phyloP scores from a whole-genome alignment of 2,888 invertebrate species.

The Tholera decimalis region DNA sequence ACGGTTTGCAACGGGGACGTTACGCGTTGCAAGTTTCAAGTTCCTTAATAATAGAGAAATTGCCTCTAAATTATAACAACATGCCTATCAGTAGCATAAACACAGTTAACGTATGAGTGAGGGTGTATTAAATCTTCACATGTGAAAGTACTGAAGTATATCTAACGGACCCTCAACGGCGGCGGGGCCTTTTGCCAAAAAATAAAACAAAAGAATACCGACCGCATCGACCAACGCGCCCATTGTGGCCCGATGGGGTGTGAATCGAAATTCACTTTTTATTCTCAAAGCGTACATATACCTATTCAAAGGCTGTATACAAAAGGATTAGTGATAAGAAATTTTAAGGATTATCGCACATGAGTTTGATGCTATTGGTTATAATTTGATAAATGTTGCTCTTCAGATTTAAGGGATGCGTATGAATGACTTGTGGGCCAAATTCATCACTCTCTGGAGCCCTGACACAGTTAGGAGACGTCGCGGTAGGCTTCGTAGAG shows the following conservation, averaged over 20 bases:
- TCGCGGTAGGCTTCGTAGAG: no score
- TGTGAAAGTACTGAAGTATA: constrained; percentile 3
- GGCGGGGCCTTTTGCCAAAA: not conserved
- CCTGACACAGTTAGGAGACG: no score
- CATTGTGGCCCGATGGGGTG: constrained; percentile 11
- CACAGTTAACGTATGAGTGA: not conserved
- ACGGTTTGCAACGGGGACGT: no score
- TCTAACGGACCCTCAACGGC: not conserved
- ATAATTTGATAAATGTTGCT: no score
- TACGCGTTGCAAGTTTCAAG: no score
- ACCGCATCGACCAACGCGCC: constrained; percentile 22
- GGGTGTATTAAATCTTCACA: constrained; percentile 4
- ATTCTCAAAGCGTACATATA: constrained; percentile 4
- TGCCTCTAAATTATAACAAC: no score
- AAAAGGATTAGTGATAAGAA: not conserved
- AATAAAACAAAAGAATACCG: constrained; percentile 36
- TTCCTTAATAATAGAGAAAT: no score
- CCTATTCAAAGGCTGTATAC: not conserved
- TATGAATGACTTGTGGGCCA: no score
- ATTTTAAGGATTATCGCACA: not conserved
- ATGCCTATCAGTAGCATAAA: not conserved
- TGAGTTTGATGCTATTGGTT: no score
- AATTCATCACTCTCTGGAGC: no score
- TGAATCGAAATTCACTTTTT: constrained; percentile 16
- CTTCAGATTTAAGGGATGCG: no score